phyloP scores from a whole-genome alignment of 2,797 vertebrate genomes.

The Rhinatrema bivittatum region DNA sequence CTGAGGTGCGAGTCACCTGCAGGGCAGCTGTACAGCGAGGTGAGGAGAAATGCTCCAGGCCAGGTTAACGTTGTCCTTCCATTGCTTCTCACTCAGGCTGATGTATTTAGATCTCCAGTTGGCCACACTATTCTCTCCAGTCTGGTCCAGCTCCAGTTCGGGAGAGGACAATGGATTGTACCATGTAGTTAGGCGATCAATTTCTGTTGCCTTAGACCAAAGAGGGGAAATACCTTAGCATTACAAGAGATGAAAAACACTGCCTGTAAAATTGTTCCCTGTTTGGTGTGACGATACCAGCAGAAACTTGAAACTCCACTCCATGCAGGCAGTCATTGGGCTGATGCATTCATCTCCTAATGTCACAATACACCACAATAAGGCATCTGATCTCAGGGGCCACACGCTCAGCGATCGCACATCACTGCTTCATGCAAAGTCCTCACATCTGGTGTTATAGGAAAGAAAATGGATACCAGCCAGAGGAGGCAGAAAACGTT shows the following conservation, averaged over 20 bases:
- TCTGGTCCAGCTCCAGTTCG: slow-evolving; percentile 86
- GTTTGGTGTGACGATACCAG: background rate
- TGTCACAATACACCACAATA: too few species aligned
- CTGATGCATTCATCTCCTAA: too few species aligned
- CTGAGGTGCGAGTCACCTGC: too few species aligned
- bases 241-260: accelerated
- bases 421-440: too few species aligned
- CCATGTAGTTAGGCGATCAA: slow-evolving; percentile 90
- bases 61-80: slow-evolving; percentile 95
- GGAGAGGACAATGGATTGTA: slow-evolving; percentile 91
- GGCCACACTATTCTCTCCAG: slow-evolving; percentile 86
- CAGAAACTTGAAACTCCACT: background rate
- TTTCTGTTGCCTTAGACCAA: slow-evolving; percentile 80
- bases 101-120: slow-evolving; percentile 97
- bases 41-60: slow-evolving; percentile 92
- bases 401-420: too few species aligned
- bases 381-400: too few species aligned
- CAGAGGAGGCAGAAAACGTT: too few species aligned
- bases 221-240: too few species aligned
- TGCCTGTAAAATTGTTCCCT: background rate
- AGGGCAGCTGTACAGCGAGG: slow-evolving; percentile 86
- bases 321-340: background rate
- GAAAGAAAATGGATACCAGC: too few species aligned
- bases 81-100: slow-evolving; percentile 90
- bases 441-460: too few species aligned